Conservation (phyloP, 2,797 vertebrate species). For the Thaleichthys pacificus region DNA sequence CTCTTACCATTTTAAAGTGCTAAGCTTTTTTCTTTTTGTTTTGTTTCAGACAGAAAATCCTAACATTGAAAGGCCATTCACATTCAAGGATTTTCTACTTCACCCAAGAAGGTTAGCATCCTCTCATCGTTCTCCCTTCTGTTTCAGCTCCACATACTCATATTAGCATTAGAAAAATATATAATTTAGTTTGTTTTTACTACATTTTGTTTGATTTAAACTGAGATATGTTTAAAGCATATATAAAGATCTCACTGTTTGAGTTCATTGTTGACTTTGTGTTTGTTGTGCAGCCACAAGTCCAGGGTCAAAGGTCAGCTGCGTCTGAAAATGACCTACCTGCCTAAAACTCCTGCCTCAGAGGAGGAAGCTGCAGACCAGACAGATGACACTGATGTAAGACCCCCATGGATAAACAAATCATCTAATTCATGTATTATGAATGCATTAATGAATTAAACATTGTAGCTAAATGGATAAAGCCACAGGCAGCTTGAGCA, state of each 20-base stretch:
- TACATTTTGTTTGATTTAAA: too few species aligned
- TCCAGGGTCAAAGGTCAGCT: conserved; percentile 96
- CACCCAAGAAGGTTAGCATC: conserved; percentile 91
- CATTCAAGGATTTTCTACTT: conserved; percentile 98
- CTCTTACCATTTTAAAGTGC: background rate
- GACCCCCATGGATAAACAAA: conserved; percentile 33
- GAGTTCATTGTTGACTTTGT: background rate
- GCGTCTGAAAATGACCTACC: conserved; percentile 95
- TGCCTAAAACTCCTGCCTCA: conserved; percentile 84
- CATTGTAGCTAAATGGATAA: too few species aligned
- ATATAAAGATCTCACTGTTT: background rate
- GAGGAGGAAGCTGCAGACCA: conserved; percentile 86
- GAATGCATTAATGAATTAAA: too few species aligned
- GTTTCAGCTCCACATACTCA: background rate
- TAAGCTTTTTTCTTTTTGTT: conserved; percentile 38
- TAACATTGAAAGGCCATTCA: conserved; percentile 90
- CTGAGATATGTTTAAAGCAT: background rate
- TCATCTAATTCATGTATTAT: background rate
- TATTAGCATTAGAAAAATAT: too few species aligned
- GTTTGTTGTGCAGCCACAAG: conserved; percentile 80
- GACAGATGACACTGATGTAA: conserved; percentile 86
- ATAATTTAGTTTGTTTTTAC: too few species aligned
- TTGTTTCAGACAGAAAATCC: conserved; percentile 94
- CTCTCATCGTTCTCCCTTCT: conserved; percentile 33
- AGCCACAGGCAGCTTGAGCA: background rate